These are phyloP conservation scores for Indicator indicator DNA, from an alignment of 2,113 vertebrate species.

Conservation along the genomic window DNA sequence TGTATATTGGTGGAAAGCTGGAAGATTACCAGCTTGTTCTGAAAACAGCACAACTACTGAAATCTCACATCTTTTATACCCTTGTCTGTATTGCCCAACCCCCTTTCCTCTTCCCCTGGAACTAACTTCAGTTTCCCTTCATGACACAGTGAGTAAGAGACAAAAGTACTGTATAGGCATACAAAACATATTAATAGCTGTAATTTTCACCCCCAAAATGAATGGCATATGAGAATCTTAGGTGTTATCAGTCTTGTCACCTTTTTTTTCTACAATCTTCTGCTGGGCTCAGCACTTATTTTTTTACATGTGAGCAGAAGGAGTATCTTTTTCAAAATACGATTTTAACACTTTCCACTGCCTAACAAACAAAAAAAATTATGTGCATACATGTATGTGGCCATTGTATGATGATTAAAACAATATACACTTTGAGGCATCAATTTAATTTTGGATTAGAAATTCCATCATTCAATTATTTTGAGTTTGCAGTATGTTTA, in stretches of 20 bases:
- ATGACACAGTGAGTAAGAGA: neutral
- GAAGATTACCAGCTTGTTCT: neutral
- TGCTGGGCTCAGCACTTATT: neutral
- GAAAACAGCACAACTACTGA: neutral
- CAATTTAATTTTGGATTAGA: neutral
- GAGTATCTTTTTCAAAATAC: neutral
- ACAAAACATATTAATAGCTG: neutral
- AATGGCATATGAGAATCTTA: neutral
- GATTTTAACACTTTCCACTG: neutral
- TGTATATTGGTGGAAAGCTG: neutral
- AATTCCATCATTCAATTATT: neutral
- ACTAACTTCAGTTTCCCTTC: conserved; percentile 16
- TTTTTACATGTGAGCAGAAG: neutral
- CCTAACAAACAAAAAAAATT: neutral
- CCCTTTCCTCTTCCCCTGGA: neutral
- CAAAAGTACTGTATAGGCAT: neutral
- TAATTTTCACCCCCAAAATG: neutral
- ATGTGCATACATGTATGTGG: rapidly evolving
- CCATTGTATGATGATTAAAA: neutral
- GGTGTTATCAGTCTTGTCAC: neutral
- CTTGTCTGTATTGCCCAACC: neutral
- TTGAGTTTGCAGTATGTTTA: neutral
- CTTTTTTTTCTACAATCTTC: neutral
- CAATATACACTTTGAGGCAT: neutral
- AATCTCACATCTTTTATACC: neutral